phyloP scores from a whole-genome alignment of 1,140 invertebrate genomes.

The Amphibalanus amphitrite region DNA sequence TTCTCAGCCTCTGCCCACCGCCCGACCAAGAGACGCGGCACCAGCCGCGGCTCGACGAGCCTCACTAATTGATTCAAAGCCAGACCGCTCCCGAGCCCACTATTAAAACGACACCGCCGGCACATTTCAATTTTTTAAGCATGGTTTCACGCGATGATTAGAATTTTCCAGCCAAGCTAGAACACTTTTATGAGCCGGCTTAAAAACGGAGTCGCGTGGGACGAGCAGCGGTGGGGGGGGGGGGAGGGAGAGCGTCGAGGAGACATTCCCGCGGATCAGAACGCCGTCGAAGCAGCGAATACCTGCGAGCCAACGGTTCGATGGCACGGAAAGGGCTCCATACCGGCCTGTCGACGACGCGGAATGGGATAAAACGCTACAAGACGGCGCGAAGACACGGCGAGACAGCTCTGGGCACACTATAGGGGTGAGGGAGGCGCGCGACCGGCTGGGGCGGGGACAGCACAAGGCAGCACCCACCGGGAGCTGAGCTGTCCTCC shows the following conservation, averaged over 20 bases:
- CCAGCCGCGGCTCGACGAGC: too few species aligned
- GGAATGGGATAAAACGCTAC: neutral
- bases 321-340: neutral
- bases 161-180: neutral
- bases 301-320: neutral
- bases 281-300: neutral
- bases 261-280: neutral
- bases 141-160: neutral
- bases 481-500: too few species aligned
- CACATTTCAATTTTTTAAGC: slow-evolving; percentile 1
- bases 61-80: neutral
- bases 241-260: too few species aligned
- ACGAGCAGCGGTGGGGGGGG: neutral
- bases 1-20: neutral
- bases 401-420: too few species aligned
- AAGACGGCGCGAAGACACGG: too few species aligned
- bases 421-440: too few species aligned
- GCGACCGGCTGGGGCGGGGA: too few species aligned
- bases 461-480: too few species aligned
- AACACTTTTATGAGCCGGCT: neutral
- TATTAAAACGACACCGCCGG: neutral
- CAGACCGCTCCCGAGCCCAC: too few species aligned
- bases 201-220: neutral
- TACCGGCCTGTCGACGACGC: neutral
- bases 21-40: too few species aligned